Evolutionary conservation across 2,888 invertebrate species (phyloP), one percentile per base, ranked within the genome.

Genomic region (Orthonevra nobilis): DNA sequence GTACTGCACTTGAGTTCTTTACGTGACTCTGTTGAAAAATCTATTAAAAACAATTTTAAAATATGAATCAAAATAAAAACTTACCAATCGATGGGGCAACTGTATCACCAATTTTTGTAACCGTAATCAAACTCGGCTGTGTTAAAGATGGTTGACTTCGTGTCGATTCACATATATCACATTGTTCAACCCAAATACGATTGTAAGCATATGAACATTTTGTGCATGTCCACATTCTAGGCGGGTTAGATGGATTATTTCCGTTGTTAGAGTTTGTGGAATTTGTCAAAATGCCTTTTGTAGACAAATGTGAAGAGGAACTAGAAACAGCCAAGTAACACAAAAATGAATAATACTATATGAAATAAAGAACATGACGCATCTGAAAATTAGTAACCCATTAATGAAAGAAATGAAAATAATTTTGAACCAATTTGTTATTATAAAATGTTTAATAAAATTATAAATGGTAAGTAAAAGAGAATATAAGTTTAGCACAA

Each of bases 191-290:
- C 92, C 94, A 94, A 86, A 95, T 91, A 81, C 94, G 94, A 89
- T 96, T 95, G 88, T 95, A 96, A 77, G 95, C 94, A 89, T 94
- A 97, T 86, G 96, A 95, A 89, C 97, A 97, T 88, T 94, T 94
- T 70, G 92, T 91, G 89, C 97, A 97, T 81, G 95, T 95, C 96
- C 97, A 97, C 92, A 95, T 94, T 83, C 95, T 85, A 75, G 87
- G 86, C 72, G 86, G 83, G 81, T 84, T 84, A 77, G 83, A 83
- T 82, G 85, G 84, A 81, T 86, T 86, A 84, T 86, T 87, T 83
- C 87, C 88, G 83, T 84, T 84, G 81, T 86, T 81, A 54, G 69
- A 75, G 32, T 64, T 81, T 70, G 81, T 77, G 6, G 73, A 81
- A 52, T 77, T 81, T 58, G 81, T 82, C 7, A 81, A 60, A 72